Conservation (phyloP, 2,113 vertebrate genomes). For the Pica pica region DNA sequence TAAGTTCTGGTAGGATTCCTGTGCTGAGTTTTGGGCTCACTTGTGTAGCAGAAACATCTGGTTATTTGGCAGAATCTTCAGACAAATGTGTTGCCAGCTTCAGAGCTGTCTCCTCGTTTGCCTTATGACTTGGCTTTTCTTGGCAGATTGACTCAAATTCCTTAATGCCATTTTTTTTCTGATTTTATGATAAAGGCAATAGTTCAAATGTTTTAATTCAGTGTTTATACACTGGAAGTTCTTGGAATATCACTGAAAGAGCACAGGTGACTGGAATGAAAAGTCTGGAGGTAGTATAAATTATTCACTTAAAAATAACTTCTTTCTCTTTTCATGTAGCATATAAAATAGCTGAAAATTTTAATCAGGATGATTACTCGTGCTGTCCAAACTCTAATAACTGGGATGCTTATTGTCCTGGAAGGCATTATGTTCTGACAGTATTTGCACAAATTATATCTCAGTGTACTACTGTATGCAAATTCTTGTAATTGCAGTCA, state of each 20-base stretch:
- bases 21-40: neutral
- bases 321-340: neutral
- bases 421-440: neutral
- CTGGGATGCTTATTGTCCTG: neutral
- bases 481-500: neutral
- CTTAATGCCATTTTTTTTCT: neutral
- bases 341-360: neutral
- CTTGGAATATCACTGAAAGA: neutral
- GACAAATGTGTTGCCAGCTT: conserved; percentile 33
- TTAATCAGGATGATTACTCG: neutral
- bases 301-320: neutral
- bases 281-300: neutral
- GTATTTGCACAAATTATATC: neutral
- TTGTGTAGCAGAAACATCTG: conserved; percentile 33
- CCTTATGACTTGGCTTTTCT: conserved; percentile 3
- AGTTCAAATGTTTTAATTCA: neutral
- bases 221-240: neutral
- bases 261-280: neutral
- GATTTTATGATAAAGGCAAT: neutral
- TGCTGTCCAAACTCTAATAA: neutral
- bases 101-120: conserved; percentile 19
- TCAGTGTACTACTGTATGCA: neutral
- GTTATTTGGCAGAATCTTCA: conserved; percentile 25
- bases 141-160: neutral
- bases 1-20: neutral